Conservation (phyloP, 2,888 invertebrate genomes). For the Eupithecia vulgata region DNA sequence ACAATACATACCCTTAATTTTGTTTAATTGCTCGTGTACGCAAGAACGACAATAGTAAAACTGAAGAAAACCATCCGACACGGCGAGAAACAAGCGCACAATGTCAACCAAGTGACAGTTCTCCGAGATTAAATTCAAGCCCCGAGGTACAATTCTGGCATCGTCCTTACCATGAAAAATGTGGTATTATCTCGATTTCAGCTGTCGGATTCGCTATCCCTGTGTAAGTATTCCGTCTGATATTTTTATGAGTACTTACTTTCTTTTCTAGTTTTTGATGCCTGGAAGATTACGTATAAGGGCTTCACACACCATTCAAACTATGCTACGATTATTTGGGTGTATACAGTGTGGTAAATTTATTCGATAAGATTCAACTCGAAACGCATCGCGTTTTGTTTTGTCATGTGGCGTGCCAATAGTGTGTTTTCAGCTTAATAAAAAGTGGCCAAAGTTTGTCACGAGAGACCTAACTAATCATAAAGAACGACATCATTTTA, state of each 20-base stretch:
- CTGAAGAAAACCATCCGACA: conserved; percentile 55
- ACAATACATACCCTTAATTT: conserved; percentile 21
- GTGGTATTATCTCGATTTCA: conserved; percentile 76
- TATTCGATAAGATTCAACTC: too few relatives aligned
- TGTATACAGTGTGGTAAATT: too few relatives aligned
- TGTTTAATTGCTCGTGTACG: conserved; percentile 31
- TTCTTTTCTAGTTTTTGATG: background rate
- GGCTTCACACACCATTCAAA: too few relatives aligned
- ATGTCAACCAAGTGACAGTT: conserved; percentile 66
- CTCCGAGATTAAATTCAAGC: conserved; percentile 82
- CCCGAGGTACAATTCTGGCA: conserved; percentile 78
- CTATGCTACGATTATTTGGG: too few relatives aligned
- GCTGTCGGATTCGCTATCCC: conserved; percentile 56
- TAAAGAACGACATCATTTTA: background rate
- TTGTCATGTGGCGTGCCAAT: too few relatives aligned
- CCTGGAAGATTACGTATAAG: background rate
- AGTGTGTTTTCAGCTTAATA: background rate
- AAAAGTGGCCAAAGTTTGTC: background rate
- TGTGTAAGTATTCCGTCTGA: conserved; percentile 25
- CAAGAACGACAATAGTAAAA: conserved; percentile 40
- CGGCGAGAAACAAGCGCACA: conserved; percentile 56
- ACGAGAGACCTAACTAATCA: background rate
- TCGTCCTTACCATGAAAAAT: conserved; percentile 77
- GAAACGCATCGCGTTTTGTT: too few relatives aligned
- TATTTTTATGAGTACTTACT: conserved; percentile 21